These are phyloP conservation scores for Chaetodon trifasciatus DNA, from an alignment of 2,797 vertebrate genomes.

Conservation along the genomic window DNA sequence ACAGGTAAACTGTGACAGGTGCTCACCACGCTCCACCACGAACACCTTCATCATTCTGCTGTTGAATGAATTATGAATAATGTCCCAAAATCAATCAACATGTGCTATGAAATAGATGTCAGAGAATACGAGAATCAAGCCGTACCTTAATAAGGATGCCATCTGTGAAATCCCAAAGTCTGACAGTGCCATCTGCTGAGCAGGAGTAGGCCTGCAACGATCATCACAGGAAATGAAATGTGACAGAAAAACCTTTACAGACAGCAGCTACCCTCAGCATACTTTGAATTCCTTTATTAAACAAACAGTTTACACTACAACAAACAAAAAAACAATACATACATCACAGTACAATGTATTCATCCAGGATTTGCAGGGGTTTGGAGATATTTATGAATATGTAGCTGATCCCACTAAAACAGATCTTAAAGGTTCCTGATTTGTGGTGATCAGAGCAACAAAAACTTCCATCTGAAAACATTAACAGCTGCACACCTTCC, in stretches of 20 bases:
- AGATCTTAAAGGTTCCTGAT: neutral
- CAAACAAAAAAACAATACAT: too few relatives aligned
- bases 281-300: too few relatives aligned
- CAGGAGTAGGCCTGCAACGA: conserved; percentile 90
- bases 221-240: neutral
- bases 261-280: too few relatives aligned
- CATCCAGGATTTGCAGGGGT: neutral
- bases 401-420: neutral
- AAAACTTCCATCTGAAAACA: neutral
- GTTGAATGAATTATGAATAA: neutral
- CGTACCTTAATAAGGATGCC: conserved; percentile 96
- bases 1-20: neutral
- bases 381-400: neutral
- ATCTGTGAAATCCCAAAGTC: conserved; percentile 95
- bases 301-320: too few relatives aligned
- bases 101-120: neutral
- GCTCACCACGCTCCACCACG: neutral
- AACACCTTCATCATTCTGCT: too few relatives aligned
- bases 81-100: neutral
- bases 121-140: neutral
- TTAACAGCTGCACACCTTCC: neutral
- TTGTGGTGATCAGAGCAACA: neutral
- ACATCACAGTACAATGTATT: neutral
- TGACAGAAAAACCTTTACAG: neutral
- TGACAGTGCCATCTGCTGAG: conserved; percentile 93